These are phyloP conservation scores for Paratilapia polleni DNA, from an alignment of 2,113 vertebrate species.

Conservation along the genomic window DNA sequence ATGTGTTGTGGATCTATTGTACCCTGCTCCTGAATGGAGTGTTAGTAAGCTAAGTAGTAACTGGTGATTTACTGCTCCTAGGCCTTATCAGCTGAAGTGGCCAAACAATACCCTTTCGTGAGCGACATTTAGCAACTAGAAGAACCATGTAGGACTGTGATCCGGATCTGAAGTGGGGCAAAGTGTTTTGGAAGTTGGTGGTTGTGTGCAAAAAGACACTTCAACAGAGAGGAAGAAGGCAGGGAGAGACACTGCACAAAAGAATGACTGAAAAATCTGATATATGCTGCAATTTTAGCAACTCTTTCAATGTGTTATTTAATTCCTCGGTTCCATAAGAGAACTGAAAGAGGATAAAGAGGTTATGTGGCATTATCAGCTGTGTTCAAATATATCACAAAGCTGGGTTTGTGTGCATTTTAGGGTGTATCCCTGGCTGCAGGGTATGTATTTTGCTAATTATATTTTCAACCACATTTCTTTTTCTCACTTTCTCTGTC, in stretches of 20 bases:
- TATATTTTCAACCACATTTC: conserved; percentile 19
- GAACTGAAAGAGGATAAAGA: neutral
- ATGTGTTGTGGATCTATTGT: conserved; percentile 74
- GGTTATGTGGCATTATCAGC: neutral
- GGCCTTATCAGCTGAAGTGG: conserved; percentile 71
- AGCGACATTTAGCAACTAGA: conserved; percentile 47
- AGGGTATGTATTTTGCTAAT: conserved; percentile 7
- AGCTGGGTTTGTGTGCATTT: neutral
- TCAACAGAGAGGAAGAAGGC: neutral
- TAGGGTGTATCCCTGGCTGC: neutral
- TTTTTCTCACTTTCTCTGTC: conserved; percentile 24
- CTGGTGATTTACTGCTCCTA: conserved; percentile 69
- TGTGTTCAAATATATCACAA: conserved; percentile 1
- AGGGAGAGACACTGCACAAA: neutral
- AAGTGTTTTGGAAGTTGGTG: conserved; percentile 41
- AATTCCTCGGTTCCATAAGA: neutral
- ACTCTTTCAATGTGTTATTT: neutral
- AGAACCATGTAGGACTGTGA: conserved; percentile 22
- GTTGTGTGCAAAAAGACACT: conserved; percentile 18
- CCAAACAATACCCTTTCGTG: conserved; percentile 69
- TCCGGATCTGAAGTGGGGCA: conserved; percentile 45
- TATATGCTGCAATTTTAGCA: neutral
- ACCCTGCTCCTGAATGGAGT: conserved; percentile 67
- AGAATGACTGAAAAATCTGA: neutral
- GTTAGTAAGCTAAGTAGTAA: conserved; percentile 77